Conservation (phyloP, 2,797 vertebrate species). For the Onychomys arenicola region DNA sequence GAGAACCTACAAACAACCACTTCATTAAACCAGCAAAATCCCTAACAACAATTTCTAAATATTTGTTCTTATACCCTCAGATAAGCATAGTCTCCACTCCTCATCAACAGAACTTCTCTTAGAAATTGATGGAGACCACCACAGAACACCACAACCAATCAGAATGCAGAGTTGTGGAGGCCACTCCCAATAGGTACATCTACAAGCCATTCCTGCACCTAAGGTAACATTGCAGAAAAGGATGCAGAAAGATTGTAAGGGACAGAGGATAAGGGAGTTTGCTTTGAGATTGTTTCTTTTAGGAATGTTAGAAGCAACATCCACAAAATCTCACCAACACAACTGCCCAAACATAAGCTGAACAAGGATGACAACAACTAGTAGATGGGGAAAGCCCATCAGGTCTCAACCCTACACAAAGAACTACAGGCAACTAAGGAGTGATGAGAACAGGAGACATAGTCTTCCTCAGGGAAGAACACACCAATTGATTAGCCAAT, state of each 20-base stretch:
- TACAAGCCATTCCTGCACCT: background rate
- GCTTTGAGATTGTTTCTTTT: background rate
- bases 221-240: background rate
- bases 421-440: background rate
- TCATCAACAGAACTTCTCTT: background rate
- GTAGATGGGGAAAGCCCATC: no score
- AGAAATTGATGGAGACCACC: background rate
- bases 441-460: background rate
- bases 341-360: background rate
- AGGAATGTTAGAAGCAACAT: no score
- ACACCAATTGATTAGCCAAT: background rate
- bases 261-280: background rate
- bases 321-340: background rate
- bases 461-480: background rate
- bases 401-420: background rate
- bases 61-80: background rate
- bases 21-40: background rate
- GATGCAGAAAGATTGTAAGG: background rate
- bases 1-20: background rate
- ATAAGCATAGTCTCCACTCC: no score
- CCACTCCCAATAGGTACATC: background rate
- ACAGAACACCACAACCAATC: background rate
- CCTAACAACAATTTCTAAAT: background rate
- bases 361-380: background rate
- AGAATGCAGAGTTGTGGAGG: background rate